Evolutionary conservation across 1,140 invertebrate genomes (phyloP).

Genomic region (Hylyphantes graminicola): DNA sequence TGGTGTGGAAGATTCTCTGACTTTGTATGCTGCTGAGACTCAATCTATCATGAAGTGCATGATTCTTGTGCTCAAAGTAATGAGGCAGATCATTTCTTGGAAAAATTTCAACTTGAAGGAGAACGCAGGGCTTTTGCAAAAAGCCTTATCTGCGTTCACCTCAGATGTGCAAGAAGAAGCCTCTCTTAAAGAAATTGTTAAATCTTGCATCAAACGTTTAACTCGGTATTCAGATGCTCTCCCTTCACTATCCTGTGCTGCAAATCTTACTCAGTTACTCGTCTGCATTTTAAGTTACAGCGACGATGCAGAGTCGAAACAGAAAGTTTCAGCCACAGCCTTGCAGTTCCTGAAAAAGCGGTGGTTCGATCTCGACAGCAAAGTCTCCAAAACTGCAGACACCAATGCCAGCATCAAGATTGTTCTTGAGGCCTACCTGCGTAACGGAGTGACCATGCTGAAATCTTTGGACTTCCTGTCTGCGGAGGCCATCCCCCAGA

Average conservation of each 20-base stretch:
- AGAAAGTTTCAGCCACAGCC: constrained; percentile 30
- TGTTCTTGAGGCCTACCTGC: constrained; percentile 31
- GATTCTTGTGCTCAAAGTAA: constrained; percentile 72
- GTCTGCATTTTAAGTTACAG: constrained; percentile 22
- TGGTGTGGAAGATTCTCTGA: constrained; percentile 73
- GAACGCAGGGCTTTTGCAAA: constrained; percentile 26
- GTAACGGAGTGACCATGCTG: constrained; percentile 1
- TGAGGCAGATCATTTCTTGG: constrained; percentile 79
- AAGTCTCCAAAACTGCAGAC: constrained; percentile 14
- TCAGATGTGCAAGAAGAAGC: neutral
- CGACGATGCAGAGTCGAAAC: constrained; percentile 4
- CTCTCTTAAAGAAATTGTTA: neutral
- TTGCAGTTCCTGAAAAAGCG: constrained; percentile 40
- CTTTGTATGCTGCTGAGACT: constrained; percentile 70
- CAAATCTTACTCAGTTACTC: constrained; percentile 38
- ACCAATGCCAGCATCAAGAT: constrained; percentile 34
- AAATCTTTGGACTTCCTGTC: constrained; percentile 36
- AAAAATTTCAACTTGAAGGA: constrained; percentile 63
- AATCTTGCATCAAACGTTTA: neutral
- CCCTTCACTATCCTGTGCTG: constrained; percentile 31
- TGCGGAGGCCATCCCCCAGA: constrained; percentile 40
- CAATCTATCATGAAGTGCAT: constrained; percentile 72
- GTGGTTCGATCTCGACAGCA: constrained; percentile 37
- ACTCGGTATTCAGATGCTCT: neutral
- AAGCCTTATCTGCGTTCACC: constrained; percentile 12